A percentile compares a stretch with the other conserved stretches of the same genome.
Evolutionary conservation across 2,888 invertebrate species (phyloP).

Genomic region (Calameuta pallipes): DNA sequence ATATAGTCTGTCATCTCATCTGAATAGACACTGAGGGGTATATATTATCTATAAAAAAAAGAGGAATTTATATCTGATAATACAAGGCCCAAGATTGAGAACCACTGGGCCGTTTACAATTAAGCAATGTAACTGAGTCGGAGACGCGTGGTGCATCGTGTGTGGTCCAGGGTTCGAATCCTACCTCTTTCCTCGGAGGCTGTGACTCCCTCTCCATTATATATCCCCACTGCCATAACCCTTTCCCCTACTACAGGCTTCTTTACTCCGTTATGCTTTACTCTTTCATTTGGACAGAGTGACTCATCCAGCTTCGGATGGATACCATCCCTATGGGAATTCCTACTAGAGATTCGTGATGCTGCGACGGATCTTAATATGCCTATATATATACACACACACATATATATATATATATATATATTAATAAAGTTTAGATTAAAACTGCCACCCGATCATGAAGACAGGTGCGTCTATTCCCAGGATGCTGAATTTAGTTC

Average conservation of each 20-base stretch:
- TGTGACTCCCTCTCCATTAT: conserved; percentile 9
- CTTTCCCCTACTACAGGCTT: conserved; percentile 25
- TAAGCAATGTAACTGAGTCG: conserved; percentile 66
- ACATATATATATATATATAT: conserved; percentile 26
- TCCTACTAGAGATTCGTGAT: conserved; percentile 3
- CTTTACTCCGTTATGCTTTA: conserved; percentile 39
- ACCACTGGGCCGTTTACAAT: conserved; percentile 64
- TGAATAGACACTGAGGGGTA: no score
- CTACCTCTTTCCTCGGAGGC: conserved; percentile 49
- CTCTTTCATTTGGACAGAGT: conserved; percentile 14
- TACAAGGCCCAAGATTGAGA: conserved; percentile 40
- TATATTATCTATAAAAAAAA: no score
- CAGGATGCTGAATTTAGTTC: no score
- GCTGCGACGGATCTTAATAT: not conserved
- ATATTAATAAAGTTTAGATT: conserved; percentile 59
- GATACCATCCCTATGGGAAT: conserved; percentile 27
- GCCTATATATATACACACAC: conserved; percentile 6
- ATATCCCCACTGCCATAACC: conserved; percentile 17
- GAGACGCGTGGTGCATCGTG: conserved; percentile 66
- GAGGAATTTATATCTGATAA: no score
- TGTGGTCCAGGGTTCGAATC: conserved; percentile 63
- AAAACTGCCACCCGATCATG: no score
- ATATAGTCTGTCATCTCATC: no score
- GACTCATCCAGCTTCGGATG: conserved; percentile 19
- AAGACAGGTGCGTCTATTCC: no score